A percentile compares a stretch with the other conserved stretches of the same genome.
Conservation (phyloP, 2,797 vertebrate genomes). For the Intellagama lesueurii region DNA sequence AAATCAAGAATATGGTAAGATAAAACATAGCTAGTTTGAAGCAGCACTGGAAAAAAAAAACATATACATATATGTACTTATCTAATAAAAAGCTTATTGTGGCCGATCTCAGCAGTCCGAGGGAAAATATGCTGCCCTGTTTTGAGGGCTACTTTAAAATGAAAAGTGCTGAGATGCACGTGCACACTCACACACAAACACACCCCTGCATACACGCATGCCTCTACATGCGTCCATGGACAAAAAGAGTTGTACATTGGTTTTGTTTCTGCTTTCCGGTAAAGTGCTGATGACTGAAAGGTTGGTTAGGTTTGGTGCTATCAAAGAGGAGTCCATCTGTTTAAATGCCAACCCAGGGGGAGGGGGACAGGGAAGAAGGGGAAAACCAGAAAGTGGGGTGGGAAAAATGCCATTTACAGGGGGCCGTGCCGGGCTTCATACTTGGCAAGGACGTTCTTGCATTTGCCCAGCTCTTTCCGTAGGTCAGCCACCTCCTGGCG, state of each 20-base stretch:
- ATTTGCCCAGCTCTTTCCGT: slow-evolving; percentile 94
- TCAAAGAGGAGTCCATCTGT: slow-evolving; percentile 81
- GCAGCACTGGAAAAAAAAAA: slow-evolving; percentile 57
- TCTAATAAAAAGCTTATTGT: slow-evolving; percentile 68
- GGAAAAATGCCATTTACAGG: slow-evolving; percentile 79
- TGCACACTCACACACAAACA: slow-evolving; percentile 27
- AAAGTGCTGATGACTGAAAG: slow-evolving; percentile 85
- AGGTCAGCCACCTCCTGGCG: slow-evolving; percentile 93
- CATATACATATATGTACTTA: slow-evolving; percentile 10
- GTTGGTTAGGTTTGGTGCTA: slow-evolving; percentile 77
- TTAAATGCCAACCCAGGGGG: slow-evolving; percentile 71
- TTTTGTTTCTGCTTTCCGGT: slow-evolving; percentile 79
- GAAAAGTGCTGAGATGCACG: slow-evolving; percentile 70
- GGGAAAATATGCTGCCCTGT: slow-evolving; percentile 79
- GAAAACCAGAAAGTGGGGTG: neutral
- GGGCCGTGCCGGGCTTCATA: slow-evolving; percentile 92
- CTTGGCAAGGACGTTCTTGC: slow-evolving; percentile 94
- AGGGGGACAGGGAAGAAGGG: neutral
- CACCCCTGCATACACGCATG: neutral
- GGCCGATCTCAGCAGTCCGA: slow-evolving; percentile 75
- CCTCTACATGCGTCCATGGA: slow-evolving; percentile 24
- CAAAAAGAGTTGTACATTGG: slow-evolving; percentile 56
- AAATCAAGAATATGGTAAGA: slow-evolving; percentile 57
- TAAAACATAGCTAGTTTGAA: slow-evolving; percentile 59
- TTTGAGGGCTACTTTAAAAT: slow-evolving; percentile 64